These are phyloP conservation scores for Apeltes quadracus DNA, from an alignment of 2,113 vertebrate genomes.

Conservation along the genomic window DNA sequence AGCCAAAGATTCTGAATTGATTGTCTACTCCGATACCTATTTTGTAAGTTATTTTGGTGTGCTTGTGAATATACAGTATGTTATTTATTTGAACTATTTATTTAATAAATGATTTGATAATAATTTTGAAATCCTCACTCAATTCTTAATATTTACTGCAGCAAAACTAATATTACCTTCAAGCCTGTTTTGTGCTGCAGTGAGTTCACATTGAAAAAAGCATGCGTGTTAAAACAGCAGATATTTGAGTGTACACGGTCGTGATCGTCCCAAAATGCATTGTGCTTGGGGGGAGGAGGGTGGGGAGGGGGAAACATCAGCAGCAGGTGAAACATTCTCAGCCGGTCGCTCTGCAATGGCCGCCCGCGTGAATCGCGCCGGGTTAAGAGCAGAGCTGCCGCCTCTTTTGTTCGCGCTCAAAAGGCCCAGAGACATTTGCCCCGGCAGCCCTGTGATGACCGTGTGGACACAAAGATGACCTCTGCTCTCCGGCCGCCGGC, in stretches of 20 bases:
- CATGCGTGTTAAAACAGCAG: background rate
- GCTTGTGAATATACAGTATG: constrained; percentile 81
- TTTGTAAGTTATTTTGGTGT: constrained; percentile 77
- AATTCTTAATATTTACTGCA: background rate
- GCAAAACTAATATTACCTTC: background rate
- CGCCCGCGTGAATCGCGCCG: background rate
- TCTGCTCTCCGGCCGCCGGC: constrained; percentile 64
- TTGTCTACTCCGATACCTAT: constrained; percentile 65
- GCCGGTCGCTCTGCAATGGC: no score
- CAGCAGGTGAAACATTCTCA: background rate
- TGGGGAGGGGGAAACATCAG: background rate
- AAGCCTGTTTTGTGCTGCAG: background rate
- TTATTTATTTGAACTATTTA: constrained; percentile 84
- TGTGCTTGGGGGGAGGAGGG: background rate
- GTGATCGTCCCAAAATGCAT: background rate
- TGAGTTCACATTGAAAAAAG: background rate
- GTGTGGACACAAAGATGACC: constrained; percentile 69
- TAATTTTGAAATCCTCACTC: constrained; percentile 9
- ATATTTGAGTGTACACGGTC: background rate
- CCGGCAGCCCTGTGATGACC: constrained; percentile 46
- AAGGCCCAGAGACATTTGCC: constrained; percentile 50
- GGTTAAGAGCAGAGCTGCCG: constrained; percentile 35
- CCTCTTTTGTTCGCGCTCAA: constrained; percentile 60
- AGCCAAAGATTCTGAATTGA: constrained; percentile 80
- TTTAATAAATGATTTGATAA: constrained; percentile 76